A percentile compares a stretch with the other conserved stretches of the same genome.
These are phyloP conservation scores for Amblyornis subalaris DNA, from an alignment of 2,113 vertebrate genomes.

Conservation along the genomic window DNA sequence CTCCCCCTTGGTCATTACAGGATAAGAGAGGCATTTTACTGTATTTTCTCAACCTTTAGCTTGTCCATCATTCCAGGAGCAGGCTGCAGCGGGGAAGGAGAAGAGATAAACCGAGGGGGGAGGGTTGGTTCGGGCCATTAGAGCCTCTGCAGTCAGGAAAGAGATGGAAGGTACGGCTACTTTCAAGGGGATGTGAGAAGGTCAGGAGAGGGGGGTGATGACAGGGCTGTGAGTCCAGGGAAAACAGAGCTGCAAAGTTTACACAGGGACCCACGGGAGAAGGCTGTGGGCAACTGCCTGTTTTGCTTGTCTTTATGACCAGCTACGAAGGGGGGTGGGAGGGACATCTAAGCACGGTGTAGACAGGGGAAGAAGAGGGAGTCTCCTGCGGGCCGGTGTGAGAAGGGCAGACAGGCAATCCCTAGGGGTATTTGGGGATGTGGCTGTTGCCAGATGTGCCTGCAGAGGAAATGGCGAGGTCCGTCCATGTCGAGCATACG, in stretches of 20 bases:
- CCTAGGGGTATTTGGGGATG: neutral
- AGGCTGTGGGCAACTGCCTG: neutral
- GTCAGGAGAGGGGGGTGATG: neutral
- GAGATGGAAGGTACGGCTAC: neutral
- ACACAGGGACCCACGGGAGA: neutral
- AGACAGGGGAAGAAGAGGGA: neutral
- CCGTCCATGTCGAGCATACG: rapidly evolving
- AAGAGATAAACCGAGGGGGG: neutral
- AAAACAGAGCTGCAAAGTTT: slow-evolving; percentile 24
- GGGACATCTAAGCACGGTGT: neutral
- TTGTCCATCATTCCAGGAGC: slow-evolving; percentile 4
- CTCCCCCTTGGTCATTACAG: slow-evolving; percentile 32
- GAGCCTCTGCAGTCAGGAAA: neutral
- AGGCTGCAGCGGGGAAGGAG: neutral
- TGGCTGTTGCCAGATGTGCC: neutral
- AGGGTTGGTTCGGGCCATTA: neutral
- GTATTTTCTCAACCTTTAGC: slow-evolving; percentile 37
- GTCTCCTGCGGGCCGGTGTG: neutral
- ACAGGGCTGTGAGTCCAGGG: neutral
- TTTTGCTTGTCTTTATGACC: neutral
- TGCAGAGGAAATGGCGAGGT: neutral
- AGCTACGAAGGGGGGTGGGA: neutral
- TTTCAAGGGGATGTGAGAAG: neutral
- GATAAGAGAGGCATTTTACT: slow-evolving; percentile 49
- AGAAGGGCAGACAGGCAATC: neutral